These are phyloP conservation scores for Pycnonotus jocosus DNA, from an alignment of 2,113 vertebrate genomes.

Conservation along the genomic window DNA sequence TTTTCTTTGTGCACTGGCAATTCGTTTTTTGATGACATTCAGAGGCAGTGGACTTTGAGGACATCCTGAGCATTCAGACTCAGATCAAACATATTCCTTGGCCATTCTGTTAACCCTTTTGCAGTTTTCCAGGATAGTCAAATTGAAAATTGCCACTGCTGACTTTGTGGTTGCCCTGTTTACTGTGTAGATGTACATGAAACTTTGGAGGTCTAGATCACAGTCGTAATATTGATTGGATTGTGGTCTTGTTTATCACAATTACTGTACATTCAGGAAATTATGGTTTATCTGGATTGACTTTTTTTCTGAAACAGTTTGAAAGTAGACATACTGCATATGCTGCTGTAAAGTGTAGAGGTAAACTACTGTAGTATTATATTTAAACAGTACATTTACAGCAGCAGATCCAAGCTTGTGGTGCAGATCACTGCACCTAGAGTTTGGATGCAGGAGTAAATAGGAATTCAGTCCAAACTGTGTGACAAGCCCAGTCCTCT, in stretches of 20 bases:
- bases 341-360: neutral
- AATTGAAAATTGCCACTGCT: neutral
- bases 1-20: neutral
- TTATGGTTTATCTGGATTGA: neutral
- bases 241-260: neutral
- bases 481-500: neutral
- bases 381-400: neutral
- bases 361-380: neutral
- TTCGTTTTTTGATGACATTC: neutral
- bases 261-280: neutral
- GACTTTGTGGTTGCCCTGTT: neutral
- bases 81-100: neutral
- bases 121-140: neutral
- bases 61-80: neutral
- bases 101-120: neutral
- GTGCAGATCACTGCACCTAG: neutral
- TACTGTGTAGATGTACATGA: neutral
- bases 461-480: neutral
- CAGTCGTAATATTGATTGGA: neutral
- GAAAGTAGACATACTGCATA: neutral
- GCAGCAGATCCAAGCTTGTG: neutral
- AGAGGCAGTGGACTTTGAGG: neutral
- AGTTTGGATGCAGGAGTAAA: neutral
- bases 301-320: neutral
- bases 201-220: neutral